Conservation (phyloP, 2,888 invertebrate species). For the Macropis europaea region DNA sequence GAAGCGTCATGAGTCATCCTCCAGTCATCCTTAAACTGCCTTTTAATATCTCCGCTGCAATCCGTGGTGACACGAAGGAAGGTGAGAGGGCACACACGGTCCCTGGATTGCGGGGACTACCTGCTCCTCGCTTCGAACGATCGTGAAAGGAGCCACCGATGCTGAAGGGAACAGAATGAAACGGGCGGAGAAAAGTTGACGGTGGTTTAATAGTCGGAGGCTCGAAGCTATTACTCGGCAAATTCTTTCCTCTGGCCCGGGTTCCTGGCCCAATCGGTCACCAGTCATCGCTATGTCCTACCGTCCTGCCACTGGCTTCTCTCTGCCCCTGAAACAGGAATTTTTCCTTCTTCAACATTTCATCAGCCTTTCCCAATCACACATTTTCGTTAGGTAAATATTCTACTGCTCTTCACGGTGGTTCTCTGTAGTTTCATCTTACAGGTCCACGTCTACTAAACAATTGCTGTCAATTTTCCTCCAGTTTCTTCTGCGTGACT, state of each 20-base stretch:
- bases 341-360: too few species aligned
- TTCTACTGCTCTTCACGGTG: too few species aligned
- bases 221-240: constrained; percentile 77
- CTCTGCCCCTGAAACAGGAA: too few species aligned
- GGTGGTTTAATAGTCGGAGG: constrained; percentile 68
- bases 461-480: too few species aligned
- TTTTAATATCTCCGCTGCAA: constrained; percentile 74
- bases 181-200: constrained; percentile 41
- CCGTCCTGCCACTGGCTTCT: constrained; percentile 65
- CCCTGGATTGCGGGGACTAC: constrained; percentile 70
- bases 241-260: constrained; percentile 72
- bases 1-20: constrained; percentile 68
- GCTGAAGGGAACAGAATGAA: constrained; percentile 2
- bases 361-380: too few species aligned
- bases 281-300: constrained; percentile 65
- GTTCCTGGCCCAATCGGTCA: constrained; percentile 53
- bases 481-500: too few species aligned
- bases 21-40: constrained; percentile 77
- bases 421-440: too few species aligned
- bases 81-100: constrained; percentile 68
- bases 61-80: constrained; percentile 67
- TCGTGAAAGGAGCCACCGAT: constrained; percentile 12
- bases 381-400: too few species aligned
- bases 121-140: constrained; percentile 66
- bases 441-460: too few species aligned